Base-by-base conservation (phyloP, 2,888 invertebrate species). In the Brachyptera risi region DNA sequence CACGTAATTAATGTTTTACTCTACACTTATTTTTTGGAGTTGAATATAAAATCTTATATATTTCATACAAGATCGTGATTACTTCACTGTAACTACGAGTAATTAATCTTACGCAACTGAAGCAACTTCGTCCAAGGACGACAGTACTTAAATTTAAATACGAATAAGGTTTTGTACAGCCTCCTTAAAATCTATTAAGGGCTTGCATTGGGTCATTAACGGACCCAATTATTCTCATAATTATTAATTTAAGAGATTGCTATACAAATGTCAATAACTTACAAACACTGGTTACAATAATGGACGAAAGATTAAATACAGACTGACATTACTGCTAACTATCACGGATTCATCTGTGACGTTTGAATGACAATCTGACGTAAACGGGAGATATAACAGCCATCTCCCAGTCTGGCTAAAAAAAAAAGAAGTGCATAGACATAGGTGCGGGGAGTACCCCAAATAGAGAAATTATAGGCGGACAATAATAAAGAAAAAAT, bases 271-370 rank as follows among this genome's bases (percentile, higher is more conserved):
- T 44, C 51, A 40, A 57, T 58, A 57, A 58, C 40, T 61, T 61
- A 61, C 58, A 58, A 61, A 58, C 57, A 61, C 31, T 27, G 21
- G 31, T 58, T 54, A 51, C 40, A 26, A 58, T 58, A 58, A 56
- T 60, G 61, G 61, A 61, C 61, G 51, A 51, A 61, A 61, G 61
- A 50, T 61, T 58, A 61, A 60, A 58, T 58, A 60, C 44, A 61
- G 54, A 13, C 54, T 37, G 54, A 35, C 19, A 37, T 37, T 44
- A 11, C n/a, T n/a, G n/a, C 40, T 38, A 19, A 44, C 21, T 44
- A 44, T 44, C 44, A 44, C 44, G 17, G n/a, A 11, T 17, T 44
- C 9, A 44, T 44, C 11, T 31, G 31, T 31, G 5, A 31, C 31
- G n/a, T n/a, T n/a, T n/a, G n/a, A n/a, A n/a, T n/a, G n/a, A n/a